Evolutionary conservation across 2,797 vertebrate species (phyloP).

Genomic region (Arctocebus calabarensis): DNA sequence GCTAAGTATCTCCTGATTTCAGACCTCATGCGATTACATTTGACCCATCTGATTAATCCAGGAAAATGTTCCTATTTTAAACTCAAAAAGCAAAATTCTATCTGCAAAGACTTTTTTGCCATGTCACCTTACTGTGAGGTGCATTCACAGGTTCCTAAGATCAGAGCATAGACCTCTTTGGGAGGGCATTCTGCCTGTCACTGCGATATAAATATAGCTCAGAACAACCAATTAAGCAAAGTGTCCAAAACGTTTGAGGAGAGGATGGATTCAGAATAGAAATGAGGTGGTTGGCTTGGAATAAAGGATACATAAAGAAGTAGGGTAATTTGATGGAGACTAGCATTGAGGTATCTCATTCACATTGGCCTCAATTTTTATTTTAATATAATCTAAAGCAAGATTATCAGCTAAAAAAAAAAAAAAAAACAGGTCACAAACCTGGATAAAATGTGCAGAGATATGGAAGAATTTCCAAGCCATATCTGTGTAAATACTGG

Average conservation of each 20-base stretch:
- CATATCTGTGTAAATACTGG: neutral
- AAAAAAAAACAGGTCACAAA: neutral
- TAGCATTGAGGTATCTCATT: neutral
- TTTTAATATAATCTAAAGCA: neutral
- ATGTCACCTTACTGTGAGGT: no score
- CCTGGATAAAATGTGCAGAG: neutral
- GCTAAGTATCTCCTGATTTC: neutral
- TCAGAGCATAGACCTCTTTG: neutral
- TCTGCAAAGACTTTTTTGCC: neutral
- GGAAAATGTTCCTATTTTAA: neutral
- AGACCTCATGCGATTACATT: neutral
- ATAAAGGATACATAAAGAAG: neutral
- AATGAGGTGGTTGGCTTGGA: neutral
- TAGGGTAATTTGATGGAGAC: no score
- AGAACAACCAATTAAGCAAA: neutral
- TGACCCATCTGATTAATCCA: neutral
- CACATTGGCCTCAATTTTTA: neutral
- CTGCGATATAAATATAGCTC: neutral
- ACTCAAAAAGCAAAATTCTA: neutral
- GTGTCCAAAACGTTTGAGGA: neutral
- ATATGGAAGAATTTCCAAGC: neutral
- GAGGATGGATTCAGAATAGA: neutral
- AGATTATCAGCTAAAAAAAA: neutral
- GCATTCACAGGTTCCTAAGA: neutral
- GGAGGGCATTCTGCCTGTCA: neutral